A percentile compares a stretch with the other conserved stretches of the same genome.
phyloP scores from a whole-genome alignment of 2,113 vertebrate genomes.

The Corydoras sp. region DNA sequence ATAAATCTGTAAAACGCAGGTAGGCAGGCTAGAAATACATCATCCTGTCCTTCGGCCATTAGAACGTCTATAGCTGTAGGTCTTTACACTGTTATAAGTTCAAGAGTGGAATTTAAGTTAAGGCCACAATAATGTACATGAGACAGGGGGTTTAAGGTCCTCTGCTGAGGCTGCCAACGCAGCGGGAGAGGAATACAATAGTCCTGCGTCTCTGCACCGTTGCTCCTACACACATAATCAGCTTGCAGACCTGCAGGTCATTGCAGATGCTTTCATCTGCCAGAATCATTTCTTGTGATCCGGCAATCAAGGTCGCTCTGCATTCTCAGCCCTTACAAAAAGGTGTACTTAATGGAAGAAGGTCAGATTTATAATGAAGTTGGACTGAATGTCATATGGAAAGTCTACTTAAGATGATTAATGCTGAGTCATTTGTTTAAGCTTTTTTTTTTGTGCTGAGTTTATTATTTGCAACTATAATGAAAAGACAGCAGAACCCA shows the following conservation, averaged over 20 bases:
- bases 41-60: slow-evolving; percentile 27
- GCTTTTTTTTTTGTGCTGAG: no score
- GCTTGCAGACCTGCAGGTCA: slow-evolving; percentile 6
- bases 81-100: slow-evolving; percentile 13
- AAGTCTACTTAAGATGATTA: no score
- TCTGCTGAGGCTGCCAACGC: not conserved
- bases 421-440: no score
- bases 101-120: not conserved
- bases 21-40: not conserved
- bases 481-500: no score
- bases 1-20: not conserved
- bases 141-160: slow-evolving; percentile 12
- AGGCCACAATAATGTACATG: slow-evolving; percentile 11
- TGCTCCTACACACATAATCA: slow-evolving; percentile 2
- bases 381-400: no score
- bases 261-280: not conserved
- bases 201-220: slow-evolving; percentile 9
- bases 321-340: slow-evolving; percentile 6
- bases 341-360: not conserved
- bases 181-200: slow-evolving; percentile 11
- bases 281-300: slow-evolving; percentile 1
- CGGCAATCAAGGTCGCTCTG: slow-evolving; percentile 27
- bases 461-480: no score
- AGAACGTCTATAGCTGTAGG: not conserved
- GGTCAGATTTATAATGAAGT: no score